A percentile compares a stretch with the other conserved stretches of the same genome.
phyloP scores from a whole-genome alignment of 2,888 invertebrate genomes.

The Eupithecia centaureata region DNA sequence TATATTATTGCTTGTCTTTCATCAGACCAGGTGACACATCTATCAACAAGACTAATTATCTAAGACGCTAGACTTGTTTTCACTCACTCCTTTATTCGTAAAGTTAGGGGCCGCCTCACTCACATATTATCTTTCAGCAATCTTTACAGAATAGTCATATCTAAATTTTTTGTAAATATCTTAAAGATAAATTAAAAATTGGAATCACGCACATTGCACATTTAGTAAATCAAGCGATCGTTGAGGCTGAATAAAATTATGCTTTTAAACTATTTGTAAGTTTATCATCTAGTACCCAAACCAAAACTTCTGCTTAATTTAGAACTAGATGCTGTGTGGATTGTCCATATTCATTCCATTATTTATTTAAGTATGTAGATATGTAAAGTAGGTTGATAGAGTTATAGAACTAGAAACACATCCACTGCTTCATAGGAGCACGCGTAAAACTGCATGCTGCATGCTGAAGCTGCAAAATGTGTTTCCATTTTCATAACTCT shows the following conservation, averaged over 20 bases:
- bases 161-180: not conserved
- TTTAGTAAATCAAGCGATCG: not conserved
- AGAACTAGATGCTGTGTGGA: not conserved
- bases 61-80: not conserved
- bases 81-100: not conserved
- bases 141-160: not conserved
- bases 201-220: not conserved
- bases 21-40: conserved; percentile 35
- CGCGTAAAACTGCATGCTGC: not conserved
- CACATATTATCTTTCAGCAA: no score
- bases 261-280: not conserved
- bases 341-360: not conserved
- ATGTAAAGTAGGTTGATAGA: not conserved
- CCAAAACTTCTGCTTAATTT: not conserved
- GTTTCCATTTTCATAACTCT: no score
- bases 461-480: no score
- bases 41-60: conserved; percentile 20
- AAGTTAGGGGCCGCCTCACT: no score
- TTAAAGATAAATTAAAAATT: not conserved
- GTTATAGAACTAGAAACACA: not conserved
- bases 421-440: not conserved
- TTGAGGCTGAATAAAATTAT: not conserved
- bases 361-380: not conserved
- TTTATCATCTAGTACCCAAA: not conserved
- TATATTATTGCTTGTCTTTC: not conserved